These are phyloP conservation scores for Achroia grisella DNA, from an alignment of 1,140 invertebrate species.

Conservation along the genomic window DNA sequence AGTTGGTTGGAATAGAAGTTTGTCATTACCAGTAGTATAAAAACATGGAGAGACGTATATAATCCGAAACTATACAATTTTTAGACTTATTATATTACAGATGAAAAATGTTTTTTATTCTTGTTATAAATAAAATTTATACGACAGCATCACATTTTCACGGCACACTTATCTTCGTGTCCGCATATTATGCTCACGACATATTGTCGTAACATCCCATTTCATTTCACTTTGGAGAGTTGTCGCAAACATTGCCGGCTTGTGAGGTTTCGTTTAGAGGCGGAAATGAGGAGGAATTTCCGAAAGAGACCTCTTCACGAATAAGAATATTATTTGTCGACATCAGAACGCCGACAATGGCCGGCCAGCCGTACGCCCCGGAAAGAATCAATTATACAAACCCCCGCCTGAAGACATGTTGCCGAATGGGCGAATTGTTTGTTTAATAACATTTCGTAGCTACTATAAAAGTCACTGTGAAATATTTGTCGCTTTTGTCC, in stretches of 20 bases:
- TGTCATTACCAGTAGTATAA: no score
- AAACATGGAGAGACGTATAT: no score
- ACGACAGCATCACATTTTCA: slow-evolving; percentile 15
- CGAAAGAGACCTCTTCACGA: slow-evolving; percentile 49
- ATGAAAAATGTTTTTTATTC: no score
- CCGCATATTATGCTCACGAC: slow-evolving; percentile 30
- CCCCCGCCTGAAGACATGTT: slow-evolving; percentile 49
- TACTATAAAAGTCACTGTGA: slow-evolving; percentile 52
- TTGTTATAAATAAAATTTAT: slow-evolving; percentile 15
- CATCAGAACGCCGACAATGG: slow-evolving; percentile 50
- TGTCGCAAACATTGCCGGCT: slow-evolving; percentile 48
- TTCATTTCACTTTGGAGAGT: slow-evolving; percentile 57
- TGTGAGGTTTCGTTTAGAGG: slow-evolving; percentile 53
- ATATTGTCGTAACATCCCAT: slow-evolving; percentile 66
- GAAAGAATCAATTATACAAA: slow-evolving; percentile 71
- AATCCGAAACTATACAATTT: no score
- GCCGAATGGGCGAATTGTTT: slow-evolving; percentile 68
- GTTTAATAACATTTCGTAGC: slow-evolving; percentile 69
- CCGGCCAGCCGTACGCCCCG: slow-evolving; percentile 48
- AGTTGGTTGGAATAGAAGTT: no score
- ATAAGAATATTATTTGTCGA: slow-evolving; percentile 66
- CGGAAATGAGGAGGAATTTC: slow-evolving; percentile 67
- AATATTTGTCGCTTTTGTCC: slow-evolving; percentile 57
- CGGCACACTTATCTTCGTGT: slow-evolving; percentile 19
- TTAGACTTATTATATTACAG: no score